A percentile compares a stretch with the other conserved stretches of the same genome.
phyloP scores from a whole-genome alignment of 2,113 vertebrate species.

The Entelurus aequoreus region DNA sequence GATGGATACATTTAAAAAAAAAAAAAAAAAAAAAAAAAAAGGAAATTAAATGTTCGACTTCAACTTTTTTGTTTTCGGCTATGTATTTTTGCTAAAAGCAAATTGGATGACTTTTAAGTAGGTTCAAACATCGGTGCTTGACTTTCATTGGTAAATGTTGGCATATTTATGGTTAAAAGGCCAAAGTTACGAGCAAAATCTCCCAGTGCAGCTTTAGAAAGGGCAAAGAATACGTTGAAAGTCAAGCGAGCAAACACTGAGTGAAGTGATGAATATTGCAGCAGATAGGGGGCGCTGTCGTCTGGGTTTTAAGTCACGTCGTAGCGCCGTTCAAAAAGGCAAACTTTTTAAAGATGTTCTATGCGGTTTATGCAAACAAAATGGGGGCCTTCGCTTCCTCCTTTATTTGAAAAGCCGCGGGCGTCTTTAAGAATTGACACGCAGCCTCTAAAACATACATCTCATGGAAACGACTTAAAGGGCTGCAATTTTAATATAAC shows the following conservation, averaged over 20 bases:
- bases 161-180: no score
- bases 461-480: slow-evolving; percentile 70
- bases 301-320: slow-evolving; percentile 50
- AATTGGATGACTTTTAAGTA: no score
- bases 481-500: slow-evolving; percentile 74
- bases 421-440: slow-evolving; percentile 70
- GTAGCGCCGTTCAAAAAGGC: slow-evolving; percentile 56
- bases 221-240: no score
- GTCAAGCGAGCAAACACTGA: no score
- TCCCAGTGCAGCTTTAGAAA: no score
- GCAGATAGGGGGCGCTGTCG: background rate
- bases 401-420: slow-evolving; percentile 67
- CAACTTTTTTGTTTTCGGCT: background rate
- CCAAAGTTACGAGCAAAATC: no score
- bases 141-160: no score
- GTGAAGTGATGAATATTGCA: no score
- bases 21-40: no score
- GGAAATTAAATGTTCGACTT: background rate
- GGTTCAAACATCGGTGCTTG: no score
- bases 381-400: slow-evolving; percentile 55
- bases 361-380: slow-evolving; percentile 71
- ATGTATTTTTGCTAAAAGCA: background rate
- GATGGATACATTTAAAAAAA: no score
- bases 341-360: slow-evolving; percentile 62
- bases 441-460: slow-evolving; percentile 69